These are phyloP conservation scores for Amiota mariae DNA, from an alignment of 2,888 invertebrate species.

Conservation along the genomic window DNA sequence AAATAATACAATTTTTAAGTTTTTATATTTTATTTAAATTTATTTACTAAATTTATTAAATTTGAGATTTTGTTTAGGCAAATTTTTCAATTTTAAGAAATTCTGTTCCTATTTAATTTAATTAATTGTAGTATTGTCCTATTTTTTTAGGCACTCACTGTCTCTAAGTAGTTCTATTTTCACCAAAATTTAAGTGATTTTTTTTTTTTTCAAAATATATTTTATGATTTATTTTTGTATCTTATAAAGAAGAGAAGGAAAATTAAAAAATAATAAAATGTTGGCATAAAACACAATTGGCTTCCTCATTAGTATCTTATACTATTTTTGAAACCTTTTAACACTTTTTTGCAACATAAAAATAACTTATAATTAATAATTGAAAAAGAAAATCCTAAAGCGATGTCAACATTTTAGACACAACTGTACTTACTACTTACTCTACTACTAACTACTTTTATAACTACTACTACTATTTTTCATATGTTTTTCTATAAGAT, in stretches of 20 bases:
- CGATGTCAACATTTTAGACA: slow-evolving; percentile 74
- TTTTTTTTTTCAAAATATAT: slow-evolving; percentile 7
- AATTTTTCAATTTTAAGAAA: no score
- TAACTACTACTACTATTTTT: no score
- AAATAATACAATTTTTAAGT: slow-evolving; percentile 40
- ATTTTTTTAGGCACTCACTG: no score
- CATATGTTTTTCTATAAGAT: no score
- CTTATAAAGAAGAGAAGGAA: slow-evolving; percentile 30
- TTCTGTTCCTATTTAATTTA: no score
- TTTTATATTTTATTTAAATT: slow-evolving; percentile 41
- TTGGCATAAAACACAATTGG: slow-evolving; percentile 71
- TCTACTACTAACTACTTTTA: no score
- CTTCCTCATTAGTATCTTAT: slow-evolving; percentile 4
- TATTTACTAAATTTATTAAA: slow-evolving; percentile 38
- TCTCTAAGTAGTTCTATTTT: no score
- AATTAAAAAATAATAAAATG: slow-evolving; percentile 65
- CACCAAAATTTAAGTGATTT: neutral
- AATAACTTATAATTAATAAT: slow-evolving; percentile 34
- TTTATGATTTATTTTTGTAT: slow-evolving; percentile 34
- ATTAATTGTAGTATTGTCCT: no score
- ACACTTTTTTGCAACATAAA: neutral
- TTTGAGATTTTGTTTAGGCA: slow-evolving; percentile 17
- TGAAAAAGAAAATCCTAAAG: slow-evolving; percentile 57
- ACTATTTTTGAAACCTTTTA: no score
- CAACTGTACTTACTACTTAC: slow-evolving; percentile 39